These are phyloP conservation scores for Aphaenogaster rudis DNA, from an alignment of 1,140 invertebrate genomes.

Conservation along the genomic window DNA sequence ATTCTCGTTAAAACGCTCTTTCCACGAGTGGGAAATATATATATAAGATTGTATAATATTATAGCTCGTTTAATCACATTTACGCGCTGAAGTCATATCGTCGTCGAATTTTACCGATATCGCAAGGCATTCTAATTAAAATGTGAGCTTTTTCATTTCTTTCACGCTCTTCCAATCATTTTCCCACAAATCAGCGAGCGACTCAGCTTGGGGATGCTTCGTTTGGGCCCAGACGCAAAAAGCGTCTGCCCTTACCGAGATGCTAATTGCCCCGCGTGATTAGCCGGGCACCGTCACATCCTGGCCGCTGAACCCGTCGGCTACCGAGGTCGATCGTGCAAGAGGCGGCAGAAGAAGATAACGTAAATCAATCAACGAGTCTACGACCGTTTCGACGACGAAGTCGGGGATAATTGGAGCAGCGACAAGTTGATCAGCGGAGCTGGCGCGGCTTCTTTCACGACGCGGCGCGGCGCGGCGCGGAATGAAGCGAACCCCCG, in stretches of 20 bases:
- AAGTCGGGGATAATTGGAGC: constrained; percentile 74
- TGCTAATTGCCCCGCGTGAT: constrained; percentile 74
- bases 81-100: neutral
- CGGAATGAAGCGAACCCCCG: constrained; percentile 58
- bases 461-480: neutral
- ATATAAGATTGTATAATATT: neutral
- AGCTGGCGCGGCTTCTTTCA: constrained; percentile 68
- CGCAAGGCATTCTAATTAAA: neutral
- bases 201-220: neutral
- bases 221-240: constrained; percentile 38
- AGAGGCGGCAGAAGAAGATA: constrained; percentile 59
- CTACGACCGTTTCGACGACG: constrained; percentile 68
- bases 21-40: neutral
- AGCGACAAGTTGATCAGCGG: constrained; percentile 76
- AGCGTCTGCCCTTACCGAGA: constrained; percentile 35
- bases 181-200: neutral
- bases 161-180: neutral
- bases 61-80: neutral
- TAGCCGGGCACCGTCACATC: constrained; percentile 38
- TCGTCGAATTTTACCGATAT: neutral
- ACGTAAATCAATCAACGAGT: constrained; percentile 75
- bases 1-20: neutral
- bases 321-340: constrained; percentile 3
- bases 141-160: neutral
- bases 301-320: constrained; percentile 11